A percentile compares a stretch with the other conserved stretches of the same genome.
phyloP scores from a whole-genome alignment of 2,888 invertebrate genomes.

The Nineta flava region DNA sequence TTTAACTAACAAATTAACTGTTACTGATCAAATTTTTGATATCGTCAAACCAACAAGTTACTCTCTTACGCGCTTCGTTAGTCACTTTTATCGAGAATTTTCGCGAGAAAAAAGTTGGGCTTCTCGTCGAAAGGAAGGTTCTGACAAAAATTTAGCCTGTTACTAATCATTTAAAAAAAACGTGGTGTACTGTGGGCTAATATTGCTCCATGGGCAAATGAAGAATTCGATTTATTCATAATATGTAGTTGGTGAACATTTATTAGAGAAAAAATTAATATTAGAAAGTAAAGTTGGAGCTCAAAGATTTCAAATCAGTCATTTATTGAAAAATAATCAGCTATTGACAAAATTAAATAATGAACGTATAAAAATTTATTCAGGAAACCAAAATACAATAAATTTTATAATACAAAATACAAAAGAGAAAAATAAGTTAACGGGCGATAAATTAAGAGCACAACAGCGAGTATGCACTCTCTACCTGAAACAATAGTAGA shows the following conservation, averaged over 20 bases:
- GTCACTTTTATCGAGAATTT: too few species aligned
- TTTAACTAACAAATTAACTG: too few species aligned
- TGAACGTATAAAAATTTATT: background rate
- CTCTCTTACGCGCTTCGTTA: too few species aligned
- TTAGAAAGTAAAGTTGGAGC: background rate
- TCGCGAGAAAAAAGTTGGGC: too few species aligned
- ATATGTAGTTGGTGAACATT: background rate
- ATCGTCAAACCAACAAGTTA: too few species aligned
- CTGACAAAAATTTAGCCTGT: too few species aligned
- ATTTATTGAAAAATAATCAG: background rate
- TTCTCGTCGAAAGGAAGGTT: too few species aligned
- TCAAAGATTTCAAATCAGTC: background rate
- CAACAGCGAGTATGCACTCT: background rate
- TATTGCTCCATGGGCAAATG: slow-evolving; percentile 1
- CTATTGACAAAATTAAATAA: background rate
- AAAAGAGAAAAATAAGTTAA: background rate
- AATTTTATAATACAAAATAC: too few species aligned
- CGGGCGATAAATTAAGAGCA: background rate
- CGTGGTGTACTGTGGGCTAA: too few species aligned
- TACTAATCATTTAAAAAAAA: too few species aligned
- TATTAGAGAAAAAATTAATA: background rate
- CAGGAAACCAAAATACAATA: background rate
- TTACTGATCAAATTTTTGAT: too few species aligned
- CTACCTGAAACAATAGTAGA: background rate
- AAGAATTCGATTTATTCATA: background rate